Percentiles rank a stretch among this genome's conserved stretches.
These are phyloP conservation scores for Catostylus mosaicus DNA, from an alignment of 30 jellyfish, hydroid and myxozoan species.

Conservation along the genomic window DNA sequence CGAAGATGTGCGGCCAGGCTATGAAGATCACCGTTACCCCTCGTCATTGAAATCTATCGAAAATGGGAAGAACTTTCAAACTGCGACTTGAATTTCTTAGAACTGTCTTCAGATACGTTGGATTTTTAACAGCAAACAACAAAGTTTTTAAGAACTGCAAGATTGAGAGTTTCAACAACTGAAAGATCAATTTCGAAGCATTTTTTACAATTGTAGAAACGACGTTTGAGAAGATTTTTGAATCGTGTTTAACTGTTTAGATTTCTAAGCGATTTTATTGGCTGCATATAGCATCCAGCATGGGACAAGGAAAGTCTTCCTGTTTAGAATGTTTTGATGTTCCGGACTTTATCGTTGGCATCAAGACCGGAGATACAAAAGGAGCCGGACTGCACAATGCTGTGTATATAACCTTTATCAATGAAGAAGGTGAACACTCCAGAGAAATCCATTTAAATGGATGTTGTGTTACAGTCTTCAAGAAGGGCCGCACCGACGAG, in stretches of 20 bases:
- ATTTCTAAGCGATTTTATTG: slow-evolving; percentile 2
- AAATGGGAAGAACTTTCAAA: slow-evolving; percentile 15
- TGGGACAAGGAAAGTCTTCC: slow-evolving; percentile 90
- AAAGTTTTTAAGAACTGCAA: too few relatives aligned
- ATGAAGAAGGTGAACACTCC: slow-evolving; percentile 78
- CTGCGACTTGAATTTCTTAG: not conserved
- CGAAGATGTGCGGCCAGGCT: not conserved
- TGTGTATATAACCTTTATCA: slow-evolving; percentile 70
- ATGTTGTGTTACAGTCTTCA: slow-evolving; percentile 96
- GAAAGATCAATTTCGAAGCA: too few relatives aligned
- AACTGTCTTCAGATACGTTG: not conserved
- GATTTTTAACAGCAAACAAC: not conserved
- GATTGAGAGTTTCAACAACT: too few relatives aligned
- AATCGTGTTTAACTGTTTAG: not conserved
- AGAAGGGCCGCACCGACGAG: slow-evolving; percentile 87
- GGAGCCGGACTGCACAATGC: slow-evolving; percentile 98
- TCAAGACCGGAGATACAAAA: slow-evolving; percentile 97
- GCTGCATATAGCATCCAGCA: slow-evolving; percentile 3
- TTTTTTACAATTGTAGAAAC: too few relatives aligned
- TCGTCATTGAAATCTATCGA: not conserved
- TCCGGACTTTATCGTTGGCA: slow-evolving; percentile 87
- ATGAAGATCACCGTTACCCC: not conserved
- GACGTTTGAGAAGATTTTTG: too few relatives aligned
- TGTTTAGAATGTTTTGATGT: slow-evolving; percentile 91
- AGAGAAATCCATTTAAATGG: slow-evolving; percentile 88